Evolutionary conservation across 30 jellyfish, hydroid and myxozoan genomes (phyloP), one percentile per base, ranked within the genome.

Genomic region (Clytia hemisphaerica): DNA sequence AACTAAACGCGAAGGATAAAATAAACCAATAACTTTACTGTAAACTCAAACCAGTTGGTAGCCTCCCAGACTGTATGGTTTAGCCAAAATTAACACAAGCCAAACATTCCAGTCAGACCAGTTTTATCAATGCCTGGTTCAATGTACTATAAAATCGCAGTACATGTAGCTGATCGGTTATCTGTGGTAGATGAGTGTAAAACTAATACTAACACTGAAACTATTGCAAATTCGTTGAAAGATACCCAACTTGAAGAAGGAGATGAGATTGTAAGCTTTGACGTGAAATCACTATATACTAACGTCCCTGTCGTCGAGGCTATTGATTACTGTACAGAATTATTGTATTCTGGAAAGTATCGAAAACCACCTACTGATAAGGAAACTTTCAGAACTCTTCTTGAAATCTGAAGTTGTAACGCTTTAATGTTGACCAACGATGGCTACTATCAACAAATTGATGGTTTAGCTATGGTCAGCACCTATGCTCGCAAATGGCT

Each of bases 81-180:
- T 61, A 37, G 57, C 75, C 33, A 61, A 61, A 61, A 37, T 31
- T 61, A n/a, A n/a, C n/a, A n/a, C n/a, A n/a, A n/a, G n/a, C n/a
- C n/a, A n/a, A n/a, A n/a, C n/a, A n/a, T n/a, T n/a, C n/a, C n/a
- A n/a, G n/a, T n/a, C n/a, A n/a, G 80, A 68, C 71, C 71, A 68
- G 80, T 47, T 68, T 70, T 68, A 54, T 44, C 80, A 68, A 68
- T 68, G 80, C 80, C 70, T 19, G 50, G 70, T 55, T 55, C 70
- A 55, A 46, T 46, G 28, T 55, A 55, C 70, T 55, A 55, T 55
- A 55, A 55, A 55, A 55, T 55, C 32, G 70, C 70, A 26, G 4
- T 26, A 26, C 70, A 55, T 42, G 32, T 55, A 26, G 28, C 46
- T 46, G 32, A 55, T 26, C 32, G 70, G 70, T 22, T 55, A 46